Base-by-base conservation (phyloP, 2,797 vertebrate species). In the Sarcophilus harrisii region DNA sequence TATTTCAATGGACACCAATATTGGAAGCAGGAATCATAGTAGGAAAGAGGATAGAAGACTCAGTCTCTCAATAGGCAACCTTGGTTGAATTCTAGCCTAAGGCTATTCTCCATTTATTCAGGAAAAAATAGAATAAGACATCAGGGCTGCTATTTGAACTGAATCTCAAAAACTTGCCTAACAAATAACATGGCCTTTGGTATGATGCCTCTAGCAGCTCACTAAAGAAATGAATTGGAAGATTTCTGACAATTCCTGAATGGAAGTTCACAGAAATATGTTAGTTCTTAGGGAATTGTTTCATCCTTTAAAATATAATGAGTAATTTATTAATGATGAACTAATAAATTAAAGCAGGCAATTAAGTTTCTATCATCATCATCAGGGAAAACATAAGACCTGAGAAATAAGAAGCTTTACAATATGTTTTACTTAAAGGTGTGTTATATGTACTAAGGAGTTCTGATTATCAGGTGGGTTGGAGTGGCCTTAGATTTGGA, bases 51-150 rank as follows among this genome's bases (percentile, higher is more conserved):
- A 18, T n/a, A 18, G 13, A 66, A 66, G 96, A 93, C 62, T 66
- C 14, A 92, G 91, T 5, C 73, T 38, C 14, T 96, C 49, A 58
- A 57, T 60, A 96, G 96, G 93, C 12, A 93, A 95, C 8, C 0
- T 0, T n/a, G 12, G 32, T 38, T 62, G 30, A 91, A 52, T 97
- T 97, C 96, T 94, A 49, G n/a, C 92, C 92, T 57, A 0, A 2
- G 58, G 91, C 91, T 96, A 89, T 96, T 92, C 73, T 10, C 0
- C 73, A 93, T 94, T 45, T 91, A 93, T 96, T 59, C 93, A 32
- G 30, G 12, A 92, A 1, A 0, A 6, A 95, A 93, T 91, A 89
- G 32, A 95, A 95, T 92, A 91, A 96, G 94, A 92, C 90, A 81
- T 29, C 90, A 52, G 96, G 13, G 5, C 91, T 49, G 54, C 30